Evolutionary conservation across 2,888 invertebrate species (phyloP), one percentile per base, ranked within the genome.

Genomic region (Oxyscelio sp.): DNA sequence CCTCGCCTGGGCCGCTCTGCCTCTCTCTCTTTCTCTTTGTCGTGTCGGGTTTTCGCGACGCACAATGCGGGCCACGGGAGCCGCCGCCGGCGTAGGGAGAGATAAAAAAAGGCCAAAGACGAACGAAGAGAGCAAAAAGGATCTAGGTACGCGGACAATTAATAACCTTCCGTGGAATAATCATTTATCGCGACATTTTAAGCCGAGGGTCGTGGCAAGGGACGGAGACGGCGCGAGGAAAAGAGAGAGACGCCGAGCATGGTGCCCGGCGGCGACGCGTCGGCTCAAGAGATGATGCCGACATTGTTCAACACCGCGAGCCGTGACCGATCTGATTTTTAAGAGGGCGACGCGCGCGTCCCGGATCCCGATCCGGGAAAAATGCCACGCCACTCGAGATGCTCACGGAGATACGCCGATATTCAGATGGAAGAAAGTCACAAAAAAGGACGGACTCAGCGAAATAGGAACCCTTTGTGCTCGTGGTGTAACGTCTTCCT

Each of bases 111-210:
- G 34, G 21, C 45, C 58, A 66, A 59, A 81, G 61, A 75, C 66
- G 70, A 63, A 50, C 63, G 65, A 77, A 82, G 77, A 83, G 71
- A 90, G 81, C 65, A 50, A 70, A 82, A 71, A 83, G 70, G 77
- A 77, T 59, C 63, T 77, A 82, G 78, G 77, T 83, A 84, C 75
- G 83, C 84, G 82, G 90, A 93, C 93, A 93, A 94, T 94, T 94
- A 94, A 94, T 93, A 93, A 93, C 91, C 92, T 90, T 91, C 91
- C 87, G 88, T 86, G 90, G 91, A 89, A 85, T 78, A 85, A 94
- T 94, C 94, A 94, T 94, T 94, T 94, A 93, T 94, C 92, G 94
- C 93, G 93, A 93, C 93, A 93, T 93, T 94, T 93, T 93, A 93
- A 92, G 86, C 89, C 87, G 84, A 87, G 89, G 83, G 87, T 78